Base-by-base conservation (phyloP, 2,888 invertebrate species). In the Sphinx pinastri region DNA sequence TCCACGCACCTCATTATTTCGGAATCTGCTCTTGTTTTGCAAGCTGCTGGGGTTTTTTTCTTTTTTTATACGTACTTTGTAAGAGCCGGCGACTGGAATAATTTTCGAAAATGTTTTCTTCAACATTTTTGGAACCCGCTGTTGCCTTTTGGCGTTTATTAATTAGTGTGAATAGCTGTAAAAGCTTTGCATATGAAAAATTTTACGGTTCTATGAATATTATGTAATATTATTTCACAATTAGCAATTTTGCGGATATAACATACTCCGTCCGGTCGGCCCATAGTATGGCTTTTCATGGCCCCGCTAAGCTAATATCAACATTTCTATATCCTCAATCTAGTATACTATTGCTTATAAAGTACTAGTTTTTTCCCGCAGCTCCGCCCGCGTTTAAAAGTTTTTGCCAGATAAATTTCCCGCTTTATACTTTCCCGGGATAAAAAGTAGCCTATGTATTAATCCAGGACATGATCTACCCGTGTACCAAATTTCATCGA, bases 21-120 rank as follows among this genome's bases (percentile, higher is more conserved):
- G 89, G 88, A 87, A 91, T 90, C 82, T 88, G 90, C 88, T 91
- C 91, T 89, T 83, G 85, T 92, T 90, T 86, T 76, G 82, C 81
- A 78, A 84, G 58, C 38, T 38, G 67, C 70, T 52, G 57, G 63
- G 52, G 19, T 75, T 74, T 76, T 79, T 75, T 75, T 75, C 70
- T 79, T 78, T 74, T 69, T 45, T 38, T 2, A 38, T 49, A 63
- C 63, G 49, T 63, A 73, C 68, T 73, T 69, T 79, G 74, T 75
- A 74, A 69, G 74, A 74, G 58, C 67, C 49, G 59, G 51, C 54
- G 68, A 45, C 16, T 45, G 55, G 69, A 63, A 69, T 69, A 69
- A 60, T 69, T 69, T 69, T 69, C 19, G 59, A 63, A 69, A 69
- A 19, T 68, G 38, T n/a, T 38, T 47, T 60, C 60, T 68, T 19